These are phyloP conservation scores for Yponomeuta cagnagella DNA, from an alignment of 2,888 invertebrate species.

Conservation along the genomic window DNA sequence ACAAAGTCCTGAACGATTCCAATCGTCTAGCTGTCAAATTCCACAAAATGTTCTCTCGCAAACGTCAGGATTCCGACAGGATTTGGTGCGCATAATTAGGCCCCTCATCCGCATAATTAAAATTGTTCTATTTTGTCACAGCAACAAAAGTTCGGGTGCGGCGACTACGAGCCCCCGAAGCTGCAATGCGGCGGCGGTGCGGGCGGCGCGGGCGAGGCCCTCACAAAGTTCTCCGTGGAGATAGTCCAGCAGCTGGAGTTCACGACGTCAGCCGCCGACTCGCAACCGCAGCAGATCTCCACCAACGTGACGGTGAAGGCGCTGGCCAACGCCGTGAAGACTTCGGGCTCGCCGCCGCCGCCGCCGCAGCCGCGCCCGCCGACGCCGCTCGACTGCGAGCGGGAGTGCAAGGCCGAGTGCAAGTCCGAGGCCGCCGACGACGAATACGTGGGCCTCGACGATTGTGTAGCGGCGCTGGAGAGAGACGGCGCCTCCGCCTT, in stretches of 20 bases:
- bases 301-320: constrained; percentile 93
- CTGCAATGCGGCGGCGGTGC: constrained; percentile 70
- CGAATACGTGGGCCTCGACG: constrained; percentile 90
- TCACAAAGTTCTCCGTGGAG: constrained; percentile 90
- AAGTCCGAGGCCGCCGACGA: constrained; percentile 87
- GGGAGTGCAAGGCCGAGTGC: constrained; percentile 86
- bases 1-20: too few relatives aligned
- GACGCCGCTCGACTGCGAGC: constrained; percentile 87
- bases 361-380: constrained; percentile 78
- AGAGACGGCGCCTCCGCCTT: constrained; percentile 87
- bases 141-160: constrained; percentile 90
- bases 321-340: constrained; percentile 68
- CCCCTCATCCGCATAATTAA: too few relatives aligned
- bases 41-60: too few relatives aligned
- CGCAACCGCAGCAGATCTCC: constrained; percentile 91
- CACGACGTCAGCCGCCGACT: constrained; percentile 90
- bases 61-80: too few relatives aligned
- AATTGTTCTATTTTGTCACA: constrained; percentile 56
- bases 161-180: constrained; percentile 86
- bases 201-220: constrained; percentile 67
- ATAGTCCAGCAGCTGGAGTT: constrained; percentile 95
- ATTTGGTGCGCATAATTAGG: too few relatives aligned
- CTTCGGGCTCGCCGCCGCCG: constrained; percentile 56
- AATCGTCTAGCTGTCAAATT: too few relatives aligned
- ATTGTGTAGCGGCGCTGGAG: constrained; percentile 89